A percentile compares a stretch with the other conserved stretches of the same genome.
Conservation (phyloP, 2,113 vertebrate species). For the Fulica atra region DNA sequence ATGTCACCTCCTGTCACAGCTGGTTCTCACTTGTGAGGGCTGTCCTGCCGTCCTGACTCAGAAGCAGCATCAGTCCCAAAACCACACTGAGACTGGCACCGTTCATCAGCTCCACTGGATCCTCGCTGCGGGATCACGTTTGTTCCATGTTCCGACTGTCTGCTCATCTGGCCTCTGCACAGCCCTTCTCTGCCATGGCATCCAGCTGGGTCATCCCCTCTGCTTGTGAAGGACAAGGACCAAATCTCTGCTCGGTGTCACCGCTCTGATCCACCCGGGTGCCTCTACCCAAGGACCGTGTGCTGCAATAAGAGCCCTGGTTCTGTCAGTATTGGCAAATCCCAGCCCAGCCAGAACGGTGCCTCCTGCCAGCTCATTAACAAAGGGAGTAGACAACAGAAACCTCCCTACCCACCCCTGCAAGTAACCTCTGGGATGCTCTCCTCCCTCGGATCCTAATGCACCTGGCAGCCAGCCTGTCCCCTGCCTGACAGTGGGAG, state of each 20-base stretch:
- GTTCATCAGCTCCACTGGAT: not conserved
- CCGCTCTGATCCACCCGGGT: fast-evolving
- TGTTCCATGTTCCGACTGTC: not conserved
- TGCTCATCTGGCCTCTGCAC: not conserved
- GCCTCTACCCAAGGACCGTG: not conserved
- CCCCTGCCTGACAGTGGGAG: fast-evolving
- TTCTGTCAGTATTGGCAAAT: conserved; percentile 4
- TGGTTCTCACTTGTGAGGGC: not conserved
- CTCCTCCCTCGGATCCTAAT: not conserved
- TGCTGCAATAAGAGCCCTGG: not conserved
- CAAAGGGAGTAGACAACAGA: not conserved
- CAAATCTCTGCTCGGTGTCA: not conserved
- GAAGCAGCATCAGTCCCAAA: not conserved
- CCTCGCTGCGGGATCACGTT: fast-evolving
- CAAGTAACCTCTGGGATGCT: not conserved
- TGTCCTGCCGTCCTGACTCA: not conserved
- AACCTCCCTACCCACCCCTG: not conserved
- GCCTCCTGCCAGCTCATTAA: conserved; percentile 17
- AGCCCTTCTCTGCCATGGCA: fast-evolving
- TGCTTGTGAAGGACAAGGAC: not conserved
- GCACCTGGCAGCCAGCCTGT: not conserved
- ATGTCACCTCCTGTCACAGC: not conserved
- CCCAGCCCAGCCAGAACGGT: not conserved
- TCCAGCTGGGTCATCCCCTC: not conserved
- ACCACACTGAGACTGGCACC: fast-evolving